Evolutionary conservation across 2,113 vertebrate genomes (phyloP).

Genomic region (Cololabis saira): DNA sequence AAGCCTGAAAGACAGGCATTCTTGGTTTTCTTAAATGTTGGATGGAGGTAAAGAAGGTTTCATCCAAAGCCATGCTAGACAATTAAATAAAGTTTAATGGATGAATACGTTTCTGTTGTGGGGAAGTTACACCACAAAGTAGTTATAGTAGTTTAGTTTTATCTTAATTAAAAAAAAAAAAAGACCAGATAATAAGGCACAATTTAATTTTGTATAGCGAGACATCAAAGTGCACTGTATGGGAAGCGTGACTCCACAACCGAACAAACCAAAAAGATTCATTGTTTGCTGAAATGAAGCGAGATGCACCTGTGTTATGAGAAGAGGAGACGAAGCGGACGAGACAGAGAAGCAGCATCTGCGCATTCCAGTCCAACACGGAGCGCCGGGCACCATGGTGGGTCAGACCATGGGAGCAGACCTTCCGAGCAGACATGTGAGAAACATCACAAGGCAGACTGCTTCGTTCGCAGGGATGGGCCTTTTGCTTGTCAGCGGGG

Average conservation of each 20-base stretch:
- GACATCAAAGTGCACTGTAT: neutral
- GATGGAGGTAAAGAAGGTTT: constrained; percentile 34
- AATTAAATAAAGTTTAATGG: neutral
- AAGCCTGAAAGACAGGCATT: constrained; percentile 57
- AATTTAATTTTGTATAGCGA: neutral
- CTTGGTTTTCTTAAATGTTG: constrained; percentile 45
- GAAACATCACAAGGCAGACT: constrained; percentile 61
- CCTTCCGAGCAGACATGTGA: constrained; percentile 55
- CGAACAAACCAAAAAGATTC: constrained; percentile 1
- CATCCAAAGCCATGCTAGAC: constrained; percentile 45
- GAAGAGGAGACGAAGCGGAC: constrained; percentile 34
- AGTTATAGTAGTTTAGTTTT: too few relatives aligned
- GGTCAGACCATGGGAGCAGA: constrained; percentile 46
- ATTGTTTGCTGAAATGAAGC: neutral
- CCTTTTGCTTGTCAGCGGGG: constrained; percentile 66
- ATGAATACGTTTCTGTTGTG: too few relatives aligned
- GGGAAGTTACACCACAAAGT: too few relatives aligned
- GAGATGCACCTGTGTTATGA: constrained; percentile 52
- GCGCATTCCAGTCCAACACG: constrained; percentile 46
- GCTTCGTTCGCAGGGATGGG: constrained; percentile 41
- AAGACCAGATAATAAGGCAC: too few relatives aligned
- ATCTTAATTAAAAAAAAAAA: too few relatives aligned
- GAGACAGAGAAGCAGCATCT: constrained; percentile 19
- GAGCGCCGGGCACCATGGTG: constrained; percentile 44
- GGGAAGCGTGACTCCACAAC: neutral